These are phyloP conservation scores for Entomobrya multifasciata DNA, from an alignment of 2,888 invertebrate species.

Conservation along the genomic window DNA sequence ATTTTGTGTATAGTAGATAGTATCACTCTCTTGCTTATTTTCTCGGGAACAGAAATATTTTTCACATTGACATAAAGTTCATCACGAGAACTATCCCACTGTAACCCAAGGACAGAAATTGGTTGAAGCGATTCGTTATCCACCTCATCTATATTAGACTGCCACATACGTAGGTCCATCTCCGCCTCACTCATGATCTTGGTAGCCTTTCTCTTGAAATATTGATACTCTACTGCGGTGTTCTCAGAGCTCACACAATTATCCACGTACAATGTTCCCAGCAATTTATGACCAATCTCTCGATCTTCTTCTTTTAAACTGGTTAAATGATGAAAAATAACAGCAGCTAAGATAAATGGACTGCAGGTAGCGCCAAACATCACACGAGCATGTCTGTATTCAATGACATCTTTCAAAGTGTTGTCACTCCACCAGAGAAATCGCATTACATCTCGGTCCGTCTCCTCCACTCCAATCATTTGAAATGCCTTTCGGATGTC, in stretches of 20 bases:
- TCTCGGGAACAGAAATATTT: background rate
- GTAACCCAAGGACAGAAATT: constrained; percentile 21
- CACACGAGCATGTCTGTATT: constrained; percentile 23
- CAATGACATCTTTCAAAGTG: background rate
- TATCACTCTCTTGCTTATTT: constrained; percentile 16
- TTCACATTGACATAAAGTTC: constrained; percentile 18
- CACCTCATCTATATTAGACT: background rate
- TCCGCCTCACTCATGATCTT: background rate
- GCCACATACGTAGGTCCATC: constrained; percentile 59
- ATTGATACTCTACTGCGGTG: background rate
- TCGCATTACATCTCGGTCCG: constrained; percentile 50
- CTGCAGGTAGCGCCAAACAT: constrained; percentile 44
- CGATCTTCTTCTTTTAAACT: background rate
- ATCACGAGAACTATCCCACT: constrained; percentile 22
- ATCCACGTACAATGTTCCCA: constrained; percentile 35
- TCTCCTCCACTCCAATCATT: constrained; percentile 33
- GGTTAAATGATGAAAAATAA: constrained; percentile 1
- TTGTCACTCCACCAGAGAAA: constrained; percentile 68
- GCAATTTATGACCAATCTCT: constrained; percentile 6
- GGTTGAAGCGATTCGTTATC: too few species aligned
- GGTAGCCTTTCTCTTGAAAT: background rate
- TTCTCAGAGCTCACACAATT: constrained; percentile 44
- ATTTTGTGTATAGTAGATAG: background rate
- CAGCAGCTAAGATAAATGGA: constrained; percentile 43
- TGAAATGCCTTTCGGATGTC: constrained; percentile 72